Conservation (phyloP, 2,888 invertebrate species). For the Brachynemurus nebulosus region DNA sequence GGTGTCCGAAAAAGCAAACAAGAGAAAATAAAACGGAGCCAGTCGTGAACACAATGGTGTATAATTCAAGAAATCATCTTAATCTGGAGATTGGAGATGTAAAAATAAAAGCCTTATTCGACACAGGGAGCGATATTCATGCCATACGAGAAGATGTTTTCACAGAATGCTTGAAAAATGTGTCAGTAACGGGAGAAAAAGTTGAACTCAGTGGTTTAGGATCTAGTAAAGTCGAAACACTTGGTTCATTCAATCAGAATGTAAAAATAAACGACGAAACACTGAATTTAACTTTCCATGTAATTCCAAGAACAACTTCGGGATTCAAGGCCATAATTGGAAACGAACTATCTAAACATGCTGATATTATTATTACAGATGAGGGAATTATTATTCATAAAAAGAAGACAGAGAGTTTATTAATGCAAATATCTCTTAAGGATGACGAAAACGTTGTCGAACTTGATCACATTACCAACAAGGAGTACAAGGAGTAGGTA, state of each 20-base stretch:
- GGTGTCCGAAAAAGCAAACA: background rate
- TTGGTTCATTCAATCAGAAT: background rate
- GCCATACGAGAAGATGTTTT: background rate
- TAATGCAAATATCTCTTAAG: background rate
- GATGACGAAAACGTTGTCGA: background rate
- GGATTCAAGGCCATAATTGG: background rate
- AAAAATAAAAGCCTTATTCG: background rate
- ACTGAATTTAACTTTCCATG: background rate
- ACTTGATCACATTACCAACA: background rate
- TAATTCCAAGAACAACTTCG: background rate
- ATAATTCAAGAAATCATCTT: background rate
- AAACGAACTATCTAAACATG: background rate
- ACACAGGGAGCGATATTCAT: background rate
- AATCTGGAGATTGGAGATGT: background rate
- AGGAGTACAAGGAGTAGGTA: background rate
- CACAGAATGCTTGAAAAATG: background rate
- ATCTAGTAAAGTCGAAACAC: background rate
- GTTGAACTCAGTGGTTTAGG: background rate
- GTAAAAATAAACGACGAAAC: background rate
- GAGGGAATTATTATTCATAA: background rate
- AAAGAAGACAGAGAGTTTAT: background rate
- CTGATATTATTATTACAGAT: background rate
- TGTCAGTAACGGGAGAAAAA: background rate
- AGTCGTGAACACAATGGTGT: too few relatives aligned
- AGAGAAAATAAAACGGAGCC: too few relatives aligned